Conservation (phyloP, 1,140 invertebrate species). For the Megalopta genalis region DNA sequence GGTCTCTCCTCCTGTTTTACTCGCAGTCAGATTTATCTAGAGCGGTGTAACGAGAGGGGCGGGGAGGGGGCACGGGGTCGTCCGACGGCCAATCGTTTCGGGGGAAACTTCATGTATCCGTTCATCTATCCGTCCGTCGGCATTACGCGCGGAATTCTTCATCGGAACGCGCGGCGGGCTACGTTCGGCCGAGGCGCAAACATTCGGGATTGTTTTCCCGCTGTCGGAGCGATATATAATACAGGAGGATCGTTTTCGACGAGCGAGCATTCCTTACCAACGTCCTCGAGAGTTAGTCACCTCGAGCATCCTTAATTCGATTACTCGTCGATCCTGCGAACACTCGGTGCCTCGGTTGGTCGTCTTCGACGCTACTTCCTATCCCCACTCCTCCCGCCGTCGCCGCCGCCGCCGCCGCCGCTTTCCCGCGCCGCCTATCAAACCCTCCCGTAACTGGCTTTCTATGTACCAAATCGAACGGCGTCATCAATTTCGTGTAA, state of each 20-base stretch:
- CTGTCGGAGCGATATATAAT: not conserved
- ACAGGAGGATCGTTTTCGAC: conserved; percentile 27
- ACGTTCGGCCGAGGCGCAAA: not conserved
- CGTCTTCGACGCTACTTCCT: conserved; percentile 14
- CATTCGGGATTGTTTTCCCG: conserved; percentile 12
- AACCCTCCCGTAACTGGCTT: conserved; percentile 26
- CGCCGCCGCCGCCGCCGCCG: too few species aligned
- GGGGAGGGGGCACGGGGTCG: not conserved
- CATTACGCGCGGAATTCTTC: not conserved
- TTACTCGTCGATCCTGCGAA: conserved; percentile 39
- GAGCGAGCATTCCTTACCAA: conserved; percentile 13
- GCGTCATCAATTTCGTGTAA: conserved; percentile 48
- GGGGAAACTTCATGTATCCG: not conserved
- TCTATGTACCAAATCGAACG: conserved; percentile 51
- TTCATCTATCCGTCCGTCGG: not conserved
- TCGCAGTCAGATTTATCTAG: too few species aligned
- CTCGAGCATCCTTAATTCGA: conserved; percentile 43
- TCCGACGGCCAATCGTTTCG: not conserved
- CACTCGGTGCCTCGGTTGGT: conserved; percentile 14
- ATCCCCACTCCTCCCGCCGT: not conserved
- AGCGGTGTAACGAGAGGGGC: not conserved
- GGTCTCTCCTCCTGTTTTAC: too few species aligned
- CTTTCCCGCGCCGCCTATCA: too few species aligned
- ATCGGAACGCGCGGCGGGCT: not conserved
- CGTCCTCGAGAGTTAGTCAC: conserved; percentile 31